Percentiles rank a stretch among this genome's conserved stretches.
Conservation (phyloP, 2,797 vertebrate genomes). For the Pantherophis vulpinus region DNA sequence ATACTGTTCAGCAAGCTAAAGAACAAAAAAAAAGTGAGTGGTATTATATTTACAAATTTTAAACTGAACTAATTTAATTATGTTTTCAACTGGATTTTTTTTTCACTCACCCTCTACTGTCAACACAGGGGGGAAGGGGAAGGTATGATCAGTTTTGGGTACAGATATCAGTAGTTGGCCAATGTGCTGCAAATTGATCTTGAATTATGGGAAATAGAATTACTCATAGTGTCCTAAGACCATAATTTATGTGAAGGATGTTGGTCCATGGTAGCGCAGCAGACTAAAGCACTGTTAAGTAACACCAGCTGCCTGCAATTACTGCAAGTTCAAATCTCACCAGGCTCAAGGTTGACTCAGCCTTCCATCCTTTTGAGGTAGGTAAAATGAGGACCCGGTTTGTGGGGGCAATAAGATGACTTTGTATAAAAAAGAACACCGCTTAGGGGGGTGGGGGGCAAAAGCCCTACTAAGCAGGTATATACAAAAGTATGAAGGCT, state of each 20-base stretch:
- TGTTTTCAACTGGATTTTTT: background rate
- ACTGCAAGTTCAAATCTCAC: too few relatives aligned
- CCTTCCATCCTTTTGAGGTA: too few relatives aligned
- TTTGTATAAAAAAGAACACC: too few relatives aligned
- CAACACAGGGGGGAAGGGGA: too few relatives aligned
- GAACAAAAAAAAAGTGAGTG: background rate
- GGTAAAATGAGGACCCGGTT: too few relatives aligned
- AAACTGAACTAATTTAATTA: background rate
- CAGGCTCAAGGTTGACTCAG: too few relatives aligned
- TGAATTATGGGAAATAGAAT: background rate
- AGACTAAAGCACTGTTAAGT: too few relatives aligned
- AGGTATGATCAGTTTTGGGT: background rate
- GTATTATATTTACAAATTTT: background rate
- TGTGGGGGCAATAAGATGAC: too few relatives aligned
- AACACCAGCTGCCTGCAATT: too few relatives aligned
- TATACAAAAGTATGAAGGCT: too few relatives aligned
- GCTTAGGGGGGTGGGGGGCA: too few relatives aligned
- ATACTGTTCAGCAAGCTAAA: constrained; percentile 12
- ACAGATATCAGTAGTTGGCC: background rate
- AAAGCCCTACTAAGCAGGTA: too few relatives aligned
- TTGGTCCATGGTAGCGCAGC: background rate
- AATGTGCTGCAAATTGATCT: background rate
- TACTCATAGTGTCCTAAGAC: background rate
- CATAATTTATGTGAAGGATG: background rate
- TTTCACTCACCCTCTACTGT: background rate